Evolutionary conservation across 2,113 vertebrate species (phyloP).

Genomic region (Miniopterus natalensis): DNA sequence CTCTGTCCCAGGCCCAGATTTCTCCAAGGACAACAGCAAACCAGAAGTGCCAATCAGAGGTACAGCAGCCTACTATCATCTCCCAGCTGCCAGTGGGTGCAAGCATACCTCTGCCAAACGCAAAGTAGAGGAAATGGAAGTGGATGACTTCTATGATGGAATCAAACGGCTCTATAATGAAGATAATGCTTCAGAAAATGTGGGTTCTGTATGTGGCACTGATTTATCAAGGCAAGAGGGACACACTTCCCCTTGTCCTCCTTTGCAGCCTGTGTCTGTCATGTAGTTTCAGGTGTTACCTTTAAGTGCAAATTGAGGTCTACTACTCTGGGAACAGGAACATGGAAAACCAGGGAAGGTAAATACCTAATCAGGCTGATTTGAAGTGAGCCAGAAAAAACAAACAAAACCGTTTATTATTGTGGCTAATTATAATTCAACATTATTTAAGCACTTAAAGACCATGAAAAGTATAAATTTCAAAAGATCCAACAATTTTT

Average conservation of each 20-base stretch:
- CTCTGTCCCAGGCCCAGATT: slow-evolving; percentile 87
- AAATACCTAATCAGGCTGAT: slow-evolving; percentile 87
- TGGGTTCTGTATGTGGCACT: slow-evolving; percentile 85
- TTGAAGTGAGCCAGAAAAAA: slow-evolving; percentile 89
- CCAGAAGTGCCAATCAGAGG: slow-evolving; percentile 88
- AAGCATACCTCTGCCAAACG: slow-evolving; percentile 94
- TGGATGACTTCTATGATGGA: slow-evolving; percentile 97
- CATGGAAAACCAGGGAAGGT: slow-evolving; percentile 71
- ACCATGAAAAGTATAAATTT: slow-evolving; percentile 85
- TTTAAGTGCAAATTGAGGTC: neutral
- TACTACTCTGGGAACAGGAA: slow-evolving; percentile 25
- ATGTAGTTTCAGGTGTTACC: slow-evolving; percentile 86
- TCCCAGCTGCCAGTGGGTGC: slow-evolving; percentile 86
- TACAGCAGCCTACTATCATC: slow-evolving; percentile 85
- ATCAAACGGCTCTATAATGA: slow-evolving; percentile 99
- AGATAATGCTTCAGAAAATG: slow-evolving; percentile 87
- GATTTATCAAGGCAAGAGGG: slow-evolving; percentile 89
- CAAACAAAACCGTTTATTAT: slow-evolving; percentile 78
- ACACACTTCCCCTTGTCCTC: slow-evolving; percentile 93
- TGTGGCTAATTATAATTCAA: slow-evolving; percentile 88
- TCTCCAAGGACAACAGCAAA: slow-evolving; percentile 88
- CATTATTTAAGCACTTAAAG: slow-evolving; percentile 89
- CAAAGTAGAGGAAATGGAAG: slow-evolving; percentile 98
- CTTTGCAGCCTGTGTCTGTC: slow-evolving; percentile 94
- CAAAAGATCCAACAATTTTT: slow-evolving; percentile 86